A percentile compares a stretch with the other conserved stretches of the same genome.
Conservation (phyloP, 2,113 vertebrate species). For the Maccullochella peelii region DNA sequence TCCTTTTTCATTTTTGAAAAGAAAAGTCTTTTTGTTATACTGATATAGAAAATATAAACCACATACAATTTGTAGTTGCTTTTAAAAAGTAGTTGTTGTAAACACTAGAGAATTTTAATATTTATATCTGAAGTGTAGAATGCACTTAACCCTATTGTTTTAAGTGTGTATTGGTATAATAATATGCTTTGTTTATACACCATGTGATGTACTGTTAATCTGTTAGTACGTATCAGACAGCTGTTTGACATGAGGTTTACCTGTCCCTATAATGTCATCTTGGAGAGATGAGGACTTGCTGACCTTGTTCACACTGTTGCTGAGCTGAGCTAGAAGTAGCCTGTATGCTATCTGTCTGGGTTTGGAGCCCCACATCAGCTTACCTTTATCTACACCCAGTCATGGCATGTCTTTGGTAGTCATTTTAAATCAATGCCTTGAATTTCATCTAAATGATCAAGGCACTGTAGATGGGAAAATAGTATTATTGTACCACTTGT, state of each 20-base stretch:
- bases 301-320: conserved; percentile 75
- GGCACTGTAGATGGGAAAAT: neutral
- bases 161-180: conserved; percentile 66
- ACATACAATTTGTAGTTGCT: conserved; percentile 66
- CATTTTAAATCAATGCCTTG: conserved; percentile 5
- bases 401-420: neutral
- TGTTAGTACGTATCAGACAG: conserved; percentile 65
- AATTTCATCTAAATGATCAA: conserved; percentile 10
- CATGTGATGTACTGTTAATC: conserved; percentile 73
- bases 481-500: neutral
- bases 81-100: conserved; percentile 65
- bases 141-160: conserved; percentile 66
- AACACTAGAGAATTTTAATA: conserved; percentile 66
- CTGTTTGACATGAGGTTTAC: conserved; percentile 54
- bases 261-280: conserved; percentile 32
- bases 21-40: conserved; percentile 59
- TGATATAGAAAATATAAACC: conserved; percentile 71
- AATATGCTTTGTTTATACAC: conserved; percentile 68
- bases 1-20: conserved; percentile 63
- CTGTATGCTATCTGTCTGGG: conserved; percentile 14
- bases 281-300: conserved; percentile 46
- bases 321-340: conserved; percentile 70
- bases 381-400: neutral
- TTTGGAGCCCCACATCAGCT: conserved; percentile 8
- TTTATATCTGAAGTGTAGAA: conserved; percentile 68